Percentiles rank a stretch among this genome's conserved stretches.
Evolutionary conservation across 2,888 invertebrate genomes (phyloP).

Genomic region (Agrochola lota): DNA sequence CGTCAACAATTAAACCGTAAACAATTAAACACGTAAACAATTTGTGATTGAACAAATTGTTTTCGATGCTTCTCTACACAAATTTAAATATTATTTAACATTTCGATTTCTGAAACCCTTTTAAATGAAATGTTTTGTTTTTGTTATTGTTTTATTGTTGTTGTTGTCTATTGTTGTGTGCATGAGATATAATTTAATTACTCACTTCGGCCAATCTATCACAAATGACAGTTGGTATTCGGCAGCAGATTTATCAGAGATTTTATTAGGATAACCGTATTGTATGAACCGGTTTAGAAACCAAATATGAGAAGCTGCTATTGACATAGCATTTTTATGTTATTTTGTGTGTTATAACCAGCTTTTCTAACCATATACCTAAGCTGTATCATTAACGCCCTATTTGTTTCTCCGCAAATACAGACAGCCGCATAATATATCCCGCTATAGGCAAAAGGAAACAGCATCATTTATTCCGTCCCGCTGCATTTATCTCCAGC

Average conservation of each 20-base stretch:
- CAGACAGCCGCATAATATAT: conserved; percentile 7
- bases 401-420: conserved; percentile 9
- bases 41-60: too few species aligned
- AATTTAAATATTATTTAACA: too few species aligned
- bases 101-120: neutral
- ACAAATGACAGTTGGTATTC: neutral
- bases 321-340: too few species aligned
- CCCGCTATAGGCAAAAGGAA: conserved; percentile 38
- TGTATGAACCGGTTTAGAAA: neutral
- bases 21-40: too few species aligned
- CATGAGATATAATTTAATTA: neutral
- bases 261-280: conserved; percentile 13
- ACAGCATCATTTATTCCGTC: conserved; percentile 47
- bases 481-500: conserved; percentile 39
- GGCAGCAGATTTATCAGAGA: conserved; percentile 5
- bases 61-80: too few species aligned
- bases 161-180: too few species aligned
- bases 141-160: too few species aligned
- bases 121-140: neutral
- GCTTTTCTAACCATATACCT: too few species aligned
- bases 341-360: neutral
- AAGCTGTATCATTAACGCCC: too few species aligned
- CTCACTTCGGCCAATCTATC: neutral
- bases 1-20: too few species aligned
- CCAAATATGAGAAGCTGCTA: neutral